Conservation (phyloP, 2,113 vertebrate species). For the Entomyzon cyanotis region DNA sequence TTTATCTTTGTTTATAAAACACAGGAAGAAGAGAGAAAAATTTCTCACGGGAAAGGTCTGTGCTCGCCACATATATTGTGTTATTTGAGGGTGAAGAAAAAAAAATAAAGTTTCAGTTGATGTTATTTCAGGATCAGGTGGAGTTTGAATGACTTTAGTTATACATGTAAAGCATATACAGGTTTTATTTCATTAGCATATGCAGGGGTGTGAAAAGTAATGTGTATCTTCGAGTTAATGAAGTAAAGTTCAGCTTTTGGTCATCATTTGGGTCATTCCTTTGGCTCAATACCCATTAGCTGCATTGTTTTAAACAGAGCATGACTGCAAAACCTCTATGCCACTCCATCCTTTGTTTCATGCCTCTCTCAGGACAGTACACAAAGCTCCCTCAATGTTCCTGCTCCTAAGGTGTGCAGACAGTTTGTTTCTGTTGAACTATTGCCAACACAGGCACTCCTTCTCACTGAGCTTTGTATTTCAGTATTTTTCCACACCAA, state of each 20-base stretch:
- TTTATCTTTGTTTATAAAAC: too few relatives aligned
- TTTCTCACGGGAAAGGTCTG: too few relatives aligned
- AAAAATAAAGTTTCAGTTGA: neutral
- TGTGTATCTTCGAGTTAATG: neutral
- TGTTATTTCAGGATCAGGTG: neutral
- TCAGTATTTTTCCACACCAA: neutral
- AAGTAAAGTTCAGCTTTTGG: neutral
- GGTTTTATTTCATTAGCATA: neutral
- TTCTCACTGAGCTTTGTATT: neutral
- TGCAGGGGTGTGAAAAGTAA: neutral
- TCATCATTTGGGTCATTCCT: neutral
- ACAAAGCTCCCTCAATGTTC: neutral
- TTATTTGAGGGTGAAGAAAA: too few relatives aligned
- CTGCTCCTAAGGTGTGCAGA: neutral
- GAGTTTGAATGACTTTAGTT: neutral
- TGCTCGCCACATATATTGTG: too few relatives aligned
- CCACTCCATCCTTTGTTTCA: neutral
- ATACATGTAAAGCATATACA: neutral
- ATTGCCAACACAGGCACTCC: neutral
- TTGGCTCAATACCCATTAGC: neutral
- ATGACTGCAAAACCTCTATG: neutral
- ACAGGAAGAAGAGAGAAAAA: too few relatives aligned
- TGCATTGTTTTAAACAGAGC: neutral
- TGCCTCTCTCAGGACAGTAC: neutral
- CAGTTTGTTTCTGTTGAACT: neutral